Base-by-base conservation (phyloP, 2,113 vertebrate species). In the Tauraco erythrolophus region DNA sequence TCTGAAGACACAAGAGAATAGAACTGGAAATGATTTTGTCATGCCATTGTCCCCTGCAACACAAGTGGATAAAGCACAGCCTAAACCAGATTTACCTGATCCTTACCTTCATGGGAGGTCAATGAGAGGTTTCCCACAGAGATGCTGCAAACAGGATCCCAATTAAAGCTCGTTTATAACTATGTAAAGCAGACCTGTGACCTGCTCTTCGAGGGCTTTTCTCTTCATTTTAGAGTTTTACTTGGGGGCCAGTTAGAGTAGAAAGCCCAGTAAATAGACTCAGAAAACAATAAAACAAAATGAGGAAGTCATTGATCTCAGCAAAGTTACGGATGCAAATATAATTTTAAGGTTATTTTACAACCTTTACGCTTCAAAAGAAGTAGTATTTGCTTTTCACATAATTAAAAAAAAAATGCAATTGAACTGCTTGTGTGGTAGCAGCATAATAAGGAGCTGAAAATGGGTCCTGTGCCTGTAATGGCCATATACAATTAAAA, bases 1-100 rank as follows among this genome's bases (percentile, higher is more conserved):
- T 77, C 24, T 54, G 43, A 58, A 87, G 64, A 61, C 28, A 39
- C 3, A 41, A 15, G 18, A 66, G 9, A 46, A 31, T 6, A 74
- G 27, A 87, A 50, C 7, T 71, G 25, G 62, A 79, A 83, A 56
- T 53, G 4, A 39, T 88, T 80, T 46, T 43, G 15, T 75, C 50
- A 17, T 31, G 51, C 8, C 0, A 0, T 46, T 64, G 61, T 37
- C 50, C n/a, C 37, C 33, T 53, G 22, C 0, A 5, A 53, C 71
- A 45, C 33, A 31, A 45, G 31, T 0, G 2, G 23, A n/a, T 43
- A 62, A 69, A 69, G 30, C 23, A 17, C 12, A 14, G 22, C 31
- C 37, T 46, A 37, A 70, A n/a, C 12, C 13, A 77, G 53, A 24
- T 18, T 33, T 61, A 53, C 25, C 30, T 28, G 35, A 41, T 11